Evolutionary conservation across 2,797 vertebrate species (phyloP), one percentile per base, ranked within the genome.

Genomic region (Thalassophryne amazonica): DNA sequence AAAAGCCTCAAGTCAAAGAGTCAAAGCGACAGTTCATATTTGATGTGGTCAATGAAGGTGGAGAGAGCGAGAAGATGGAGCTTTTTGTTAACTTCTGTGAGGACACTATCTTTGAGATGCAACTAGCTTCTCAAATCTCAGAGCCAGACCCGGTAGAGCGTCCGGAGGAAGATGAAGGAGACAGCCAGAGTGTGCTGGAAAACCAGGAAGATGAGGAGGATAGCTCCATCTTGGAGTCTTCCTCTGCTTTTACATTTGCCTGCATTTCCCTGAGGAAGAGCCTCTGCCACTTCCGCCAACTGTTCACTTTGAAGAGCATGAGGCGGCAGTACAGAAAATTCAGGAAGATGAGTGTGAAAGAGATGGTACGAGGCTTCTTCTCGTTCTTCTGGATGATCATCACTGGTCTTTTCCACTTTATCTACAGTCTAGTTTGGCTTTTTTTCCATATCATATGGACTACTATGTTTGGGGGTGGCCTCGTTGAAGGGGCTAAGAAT

Each of bases 61-160:
- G 96, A 5, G 97, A 99, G 67, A 96, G 96, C 7, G 97, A 99
- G 73, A 99, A 99, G 88, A 99, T 99, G 97, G 97, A 99, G 35
- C 90, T 99, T 11, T 99, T 99, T 33, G 97, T 99, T 15, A 99
- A 97, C 75, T 99, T 99, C 81, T 99, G 97, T 15, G 97, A 99
- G 78, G 97, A 99, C 67, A 99, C 97, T 0, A 99, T 99, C 80
- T 99, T 99, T 68, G 97, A 99, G 87, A 99, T 99, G 97, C 97
- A 99, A 50, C 60, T 99, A 32, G 97, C 97, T 0, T 98, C 97
- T 1, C 93, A 96, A 71, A 99, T 99, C 63, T 99, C 97, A 0
- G 97, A 98, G 73, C 92, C 94, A 0, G 96, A 99, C 54, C 83
- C 91, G 0, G 71, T 91, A 0, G 97, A 99, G 60, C 91, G 93